Evolutionary conservation across 2,797 vertebrate species (phyloP), one percentile per base, ranked within the genome.

Genomic region (Danio jaintianensis): DNA sequence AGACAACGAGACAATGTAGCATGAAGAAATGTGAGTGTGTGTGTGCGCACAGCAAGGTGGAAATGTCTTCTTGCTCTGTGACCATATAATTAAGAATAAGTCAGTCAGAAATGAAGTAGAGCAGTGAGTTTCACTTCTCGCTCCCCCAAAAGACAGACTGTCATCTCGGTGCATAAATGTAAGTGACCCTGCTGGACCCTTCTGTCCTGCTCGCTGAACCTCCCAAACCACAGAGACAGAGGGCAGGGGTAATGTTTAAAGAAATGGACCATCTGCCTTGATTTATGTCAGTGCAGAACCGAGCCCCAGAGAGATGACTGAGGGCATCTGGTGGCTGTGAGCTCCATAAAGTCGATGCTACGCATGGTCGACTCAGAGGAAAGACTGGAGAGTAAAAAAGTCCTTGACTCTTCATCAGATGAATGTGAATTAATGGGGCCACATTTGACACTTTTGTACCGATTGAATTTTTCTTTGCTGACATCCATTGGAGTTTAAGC

Each of bases 281-380:
- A 75, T 71, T 72, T 61, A 79, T 63, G 64, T 62, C 66, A 20
- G 16, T 68, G 59, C 75, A 43, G 9, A 45, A 36, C 13, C 12
- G 5, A 15, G 22, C 6, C 40, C 29, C 68, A 40, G 38, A 67
- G 59, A 59, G 20, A 56, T 7, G 9, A 58, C 70, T 7, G 68
- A 61, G 72, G 72, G 52, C 80, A 82, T 81, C 82, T 82, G 66
- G 56, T 79, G 83, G 66, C 64, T 38, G 11, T 67, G 20, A 78
- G 18, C 53, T 22, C 29, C n/a, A 53, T 74, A 74, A 61, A 61
- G 55, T 61, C 15, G 36, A 18, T 48, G 42, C 10, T 29, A 13
- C 58, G 59, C 47, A 43, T 75, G 42, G 55, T 11, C 56, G 50
- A 64, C 75, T 7, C 38, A 16, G 66, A 40, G 13, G 5, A 55